Evolutionary conservation across 2,888 invertebrate species (phyloP).

Genomic region (Tinea semifulvella): DNA sequence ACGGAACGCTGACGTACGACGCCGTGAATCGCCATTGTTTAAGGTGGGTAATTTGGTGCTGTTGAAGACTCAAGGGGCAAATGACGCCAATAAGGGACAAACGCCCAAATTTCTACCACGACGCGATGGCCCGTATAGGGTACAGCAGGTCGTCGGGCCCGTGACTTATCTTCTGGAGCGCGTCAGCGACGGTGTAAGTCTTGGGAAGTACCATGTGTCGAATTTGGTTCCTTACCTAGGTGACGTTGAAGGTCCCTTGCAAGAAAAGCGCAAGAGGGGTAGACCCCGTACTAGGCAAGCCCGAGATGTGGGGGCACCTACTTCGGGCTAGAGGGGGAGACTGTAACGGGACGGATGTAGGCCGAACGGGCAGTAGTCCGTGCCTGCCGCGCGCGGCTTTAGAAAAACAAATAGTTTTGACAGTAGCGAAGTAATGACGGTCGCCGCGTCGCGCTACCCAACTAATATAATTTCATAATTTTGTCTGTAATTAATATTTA

Average conservation of each 20-base stretch:
- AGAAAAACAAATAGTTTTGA: too few relatives aligned
- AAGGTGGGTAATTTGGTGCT: slow-evolving; percentile 2
- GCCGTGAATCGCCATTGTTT: not conserved
- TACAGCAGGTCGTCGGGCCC: slow-evolving; percentile 1
- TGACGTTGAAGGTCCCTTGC: not conserved
- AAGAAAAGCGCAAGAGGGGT: slow-evolving; percentile 9
- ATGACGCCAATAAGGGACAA: not conserved
- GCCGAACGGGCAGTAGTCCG: too few relatives aligned
- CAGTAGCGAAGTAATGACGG: too few relatives aligned
- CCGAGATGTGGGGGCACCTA: too few relatives aligned
- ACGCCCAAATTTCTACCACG: slow-evolving; percentile 13
- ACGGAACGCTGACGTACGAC: not conserved
- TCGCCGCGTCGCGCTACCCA: too few relatives aligned
- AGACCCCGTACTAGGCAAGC: too few relatives aligned
- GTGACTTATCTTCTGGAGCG: not conserved
- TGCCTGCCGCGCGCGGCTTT: too few relatives aligned
- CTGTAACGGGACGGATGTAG: too few relatives aligned
- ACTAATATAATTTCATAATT: too few relatives aligned
- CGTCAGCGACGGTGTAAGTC: not conserved
- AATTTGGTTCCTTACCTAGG: not conserved
- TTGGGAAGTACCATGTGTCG: slow-evolving; percentile 11
- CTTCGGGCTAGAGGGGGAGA: too few relatives aligned
- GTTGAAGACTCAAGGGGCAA: not conserved
- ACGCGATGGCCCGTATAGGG: slow-evolving; percentile 13
- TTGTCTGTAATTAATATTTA: too few relatives aligned